A percentile compares a stretch with the other conserved stretches of the same genome.
These are phyloP conservation scores for Zaprionus ghesquierei DNA, from an alignment of 1,140 invertebrate species.

Conservation along the genomic window DNA sequence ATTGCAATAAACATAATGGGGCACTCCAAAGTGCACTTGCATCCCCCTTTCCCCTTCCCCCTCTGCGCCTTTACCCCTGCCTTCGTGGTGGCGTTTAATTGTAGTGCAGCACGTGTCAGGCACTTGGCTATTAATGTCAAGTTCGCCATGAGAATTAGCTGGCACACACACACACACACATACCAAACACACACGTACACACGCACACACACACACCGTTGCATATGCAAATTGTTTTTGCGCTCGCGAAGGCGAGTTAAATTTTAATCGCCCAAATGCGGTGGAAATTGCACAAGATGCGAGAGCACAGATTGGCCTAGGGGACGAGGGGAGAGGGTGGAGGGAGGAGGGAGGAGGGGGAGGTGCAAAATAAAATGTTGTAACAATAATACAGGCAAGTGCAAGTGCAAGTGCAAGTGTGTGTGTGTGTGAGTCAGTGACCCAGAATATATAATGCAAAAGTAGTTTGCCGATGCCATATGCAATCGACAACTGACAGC, in stretches of 20 bases:
- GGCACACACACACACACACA: slow-evolving; percentile 36
- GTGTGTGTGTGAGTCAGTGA: slow-evolving; percentile 57
- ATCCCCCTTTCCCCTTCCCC: background rate
- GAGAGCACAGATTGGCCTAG: slow-evolving; percentile 3
- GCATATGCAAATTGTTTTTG: slow-evolving; percentile 71
- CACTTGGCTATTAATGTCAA: slow-evolving; percentile 72
- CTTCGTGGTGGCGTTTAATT: slow-evolving; percentile 57
- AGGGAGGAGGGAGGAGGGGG: background rate
- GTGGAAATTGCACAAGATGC: slow-evolving; percentile 48
- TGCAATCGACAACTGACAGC: slow-evolving; percentile 14
- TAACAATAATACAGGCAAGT: slow-evolving; percentile 43
- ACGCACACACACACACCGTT: background rate
- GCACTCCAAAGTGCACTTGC: slow-evolving; percentile 32
- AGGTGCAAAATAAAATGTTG: slow-evolving; percentile 38
- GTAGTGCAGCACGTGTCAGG: slow-evolving; percentile 56
- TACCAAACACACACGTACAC: slow-evolving; percentile 58
- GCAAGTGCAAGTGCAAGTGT: slow-evolving; percentile 5
- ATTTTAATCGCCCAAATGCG: slow-evolving; percentile 64
- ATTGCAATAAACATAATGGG: background rate
- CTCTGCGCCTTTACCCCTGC: background rate
- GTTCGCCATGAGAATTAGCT: slow-evolving; percentile 68
- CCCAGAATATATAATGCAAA: slow-evolving; percentile 71
- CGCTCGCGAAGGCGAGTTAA: slow-evolving; percentile 44
- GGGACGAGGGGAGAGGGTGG: slow-evolving; percentile 23
- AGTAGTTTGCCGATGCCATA: slow-evolving; percentile 62